Conservation (phyloP, 2,113 vertebrate species). For the Meriones unguiculatus region DNA sequence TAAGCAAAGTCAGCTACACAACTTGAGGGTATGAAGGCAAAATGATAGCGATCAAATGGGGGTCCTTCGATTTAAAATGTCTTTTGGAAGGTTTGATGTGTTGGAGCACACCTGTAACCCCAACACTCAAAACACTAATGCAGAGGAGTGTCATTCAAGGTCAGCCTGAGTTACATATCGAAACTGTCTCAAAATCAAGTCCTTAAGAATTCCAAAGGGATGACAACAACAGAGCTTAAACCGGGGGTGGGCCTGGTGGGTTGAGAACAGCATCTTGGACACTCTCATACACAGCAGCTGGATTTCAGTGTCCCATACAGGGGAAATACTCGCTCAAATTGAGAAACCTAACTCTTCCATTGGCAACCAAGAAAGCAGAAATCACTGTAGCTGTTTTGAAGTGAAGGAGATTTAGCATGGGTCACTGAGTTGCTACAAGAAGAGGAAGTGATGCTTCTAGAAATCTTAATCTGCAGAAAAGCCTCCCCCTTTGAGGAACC, state of each 20-base stretch:
- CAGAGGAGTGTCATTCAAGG: not conserved
- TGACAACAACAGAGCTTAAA: not conserved
- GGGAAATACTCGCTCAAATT: not conserved
- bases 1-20: not conserved
- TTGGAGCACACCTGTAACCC: not conserved
- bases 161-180: not conserved
- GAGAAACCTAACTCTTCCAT: not conserved
- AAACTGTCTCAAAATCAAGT: not conserved
- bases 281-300: not conserved
- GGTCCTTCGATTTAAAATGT: not conserved
- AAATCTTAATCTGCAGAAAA: not conserved
- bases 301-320: not conserved
- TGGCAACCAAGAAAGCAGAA: not conserved
- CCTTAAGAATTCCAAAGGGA: not conserved
- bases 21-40: not conserved
- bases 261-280: no score
- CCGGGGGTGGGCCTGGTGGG: accelerated
- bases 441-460: not conserved
- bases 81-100: not conserved
- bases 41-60: not conserved
- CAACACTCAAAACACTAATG: not conserved
- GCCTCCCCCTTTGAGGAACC: not conserved
- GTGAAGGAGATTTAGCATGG: not conserved
- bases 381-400: not conserved
- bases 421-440: not conserved